Evolutionary conservation across 2,113 vertebrate species (phyloP), one percentile per base, ranked within the genome.

Genomic region (Lasiurus borealis): DNA sequence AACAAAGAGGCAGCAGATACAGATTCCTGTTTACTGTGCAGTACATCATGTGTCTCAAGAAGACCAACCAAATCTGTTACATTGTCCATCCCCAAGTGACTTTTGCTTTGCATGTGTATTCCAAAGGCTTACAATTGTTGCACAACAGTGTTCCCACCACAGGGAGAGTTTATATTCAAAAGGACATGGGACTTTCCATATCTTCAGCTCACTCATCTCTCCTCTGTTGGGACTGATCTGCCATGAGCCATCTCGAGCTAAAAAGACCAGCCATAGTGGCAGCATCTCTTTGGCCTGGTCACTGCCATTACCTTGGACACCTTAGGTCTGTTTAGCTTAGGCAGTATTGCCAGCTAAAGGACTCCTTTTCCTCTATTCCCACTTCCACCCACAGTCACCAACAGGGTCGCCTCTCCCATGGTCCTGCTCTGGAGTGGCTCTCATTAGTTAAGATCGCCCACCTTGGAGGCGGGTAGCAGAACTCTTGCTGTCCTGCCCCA

Each of bases 61-160:
- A 81, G 94, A 84, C 72, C 73, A 94, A 90, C 93, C 92, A 64
- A 84, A 36, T 57, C 40, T 66, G 91, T 86, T 95, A 89, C 48
- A 95, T 95, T 96, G 96, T 97, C 95, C 94, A 89, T 96, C 31
- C 91, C 29, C 57, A 76, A 82, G 62, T 89, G 95, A 85, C 78
- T 96, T 92, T 96, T 84, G 93, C 85, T 95, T 77, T 91, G 96
- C 91, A 96, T 85, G 96, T 96, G 94, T 66, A 89, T 97, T 97
- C 96, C 96, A 94, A 97, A 97, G 96, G 62, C 90, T 95, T 72
- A 66, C 66, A 87, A 94, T 29, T 91, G 78, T 94, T 97, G 57
- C 71, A 86, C 90, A 96, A 80, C 21, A 40, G 64, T 80, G 62
- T 27, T 48, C 25, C 73, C 73, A 95, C 94, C 97, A 95, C 94